Base-by-base conservation (phyloP, 2,888 invertebrate species). In the Myathropa florea region DNA sequence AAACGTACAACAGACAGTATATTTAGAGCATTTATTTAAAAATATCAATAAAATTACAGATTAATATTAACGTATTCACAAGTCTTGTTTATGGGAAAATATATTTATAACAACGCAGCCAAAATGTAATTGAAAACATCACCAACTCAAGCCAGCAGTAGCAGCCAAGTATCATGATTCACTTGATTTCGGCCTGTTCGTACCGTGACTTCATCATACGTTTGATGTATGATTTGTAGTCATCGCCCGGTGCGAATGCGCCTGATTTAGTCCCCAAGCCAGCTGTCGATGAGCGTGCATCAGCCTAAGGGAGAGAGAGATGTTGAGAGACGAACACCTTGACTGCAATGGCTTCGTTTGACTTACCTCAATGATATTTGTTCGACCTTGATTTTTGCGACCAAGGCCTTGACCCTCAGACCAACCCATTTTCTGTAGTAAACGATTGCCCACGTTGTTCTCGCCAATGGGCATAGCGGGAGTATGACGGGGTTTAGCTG, bases 391-490 rank as follows among this genome's bases (percentile, higher is more conserved):
- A 91, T 98, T 98, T 72, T 95, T 95, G 91, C 97, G 97, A 0
- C 99, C 99, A 24, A 99, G 93, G 0, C 99, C 99, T 93, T 97
- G 96, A 0, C 99, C 99, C 91, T 98, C 98, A 6, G 96, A 96
- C 99, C 99, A 99, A 4, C 99, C 99, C 99, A 99, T 99, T 93
- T 98, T 98, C 93, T 99, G 98, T 88, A 99, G 92, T 92, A 99
- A 94, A 91, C 97, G 96, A 91, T 97, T 99, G 7, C 99, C 99
- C 81, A 99, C 97, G 89, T 98, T 98, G 89, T 97, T 98, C 0
- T 97, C 95, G 89, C 97, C 94, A 90, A 98, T 94, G 7, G 93
- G 93, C 90, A 91, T 84, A 12, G 91, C 90, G 0, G 93, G 91
- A 4, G 90, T 91, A 92, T 55, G 93, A 90, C 93, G 89, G 36